Conservation (phyloP, 2,113 vertebrate genomes). For the Tichodroma muraria region DNA sequence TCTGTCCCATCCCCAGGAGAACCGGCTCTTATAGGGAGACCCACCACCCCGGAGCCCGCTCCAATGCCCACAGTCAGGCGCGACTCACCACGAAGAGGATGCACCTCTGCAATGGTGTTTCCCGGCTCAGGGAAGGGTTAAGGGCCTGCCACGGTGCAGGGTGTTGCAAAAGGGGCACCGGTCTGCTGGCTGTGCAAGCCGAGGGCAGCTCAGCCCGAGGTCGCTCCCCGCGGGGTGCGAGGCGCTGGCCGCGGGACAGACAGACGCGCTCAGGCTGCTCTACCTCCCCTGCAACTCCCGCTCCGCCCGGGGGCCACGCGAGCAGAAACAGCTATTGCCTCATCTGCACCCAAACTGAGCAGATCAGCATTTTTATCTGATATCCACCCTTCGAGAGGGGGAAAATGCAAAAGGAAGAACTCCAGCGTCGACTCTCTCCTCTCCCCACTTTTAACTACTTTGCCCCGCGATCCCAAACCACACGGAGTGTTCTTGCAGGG, state of each 20-base stretch:
- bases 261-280: background rate
- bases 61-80: accelerated
- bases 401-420: background rate
- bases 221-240: accelerated
- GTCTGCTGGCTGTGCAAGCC: background rate
- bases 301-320: background rate
- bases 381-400: background rate
- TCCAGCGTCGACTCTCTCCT: background rate
- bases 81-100: accelerated
- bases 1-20: background rate
- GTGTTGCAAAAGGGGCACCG: background rate
- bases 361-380: background rate
- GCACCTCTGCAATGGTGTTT: accelerated
- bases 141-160: background rate
- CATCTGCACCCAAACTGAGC: background rate
- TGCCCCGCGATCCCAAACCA: background rate
- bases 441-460: background rate
- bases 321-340: background rate
- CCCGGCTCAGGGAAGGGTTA: background rate
- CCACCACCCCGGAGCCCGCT: background rate
- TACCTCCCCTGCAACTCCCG: background rate
- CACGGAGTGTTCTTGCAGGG: background rate
- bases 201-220: background rate
- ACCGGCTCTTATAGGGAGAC: background rate
- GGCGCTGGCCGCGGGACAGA: accelerated